phyloP scores from a whole-genome alignment of 2,888 invertebrate species.

The Norana najaformis region DNA sequence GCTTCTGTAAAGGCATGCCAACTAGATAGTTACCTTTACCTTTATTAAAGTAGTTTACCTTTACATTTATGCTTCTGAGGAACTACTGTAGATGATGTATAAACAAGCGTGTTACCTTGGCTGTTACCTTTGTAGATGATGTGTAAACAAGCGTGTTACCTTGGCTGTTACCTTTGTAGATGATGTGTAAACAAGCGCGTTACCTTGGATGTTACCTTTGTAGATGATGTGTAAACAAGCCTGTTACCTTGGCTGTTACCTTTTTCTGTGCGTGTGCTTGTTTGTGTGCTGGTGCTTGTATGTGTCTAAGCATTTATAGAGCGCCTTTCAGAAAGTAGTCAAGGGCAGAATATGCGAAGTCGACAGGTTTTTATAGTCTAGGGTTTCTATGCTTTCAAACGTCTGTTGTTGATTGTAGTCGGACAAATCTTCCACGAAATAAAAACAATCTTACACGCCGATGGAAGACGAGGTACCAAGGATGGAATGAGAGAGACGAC shows the following conservation, averaged over 20 bases:
- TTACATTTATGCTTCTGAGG: no score
- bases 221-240: neutral
- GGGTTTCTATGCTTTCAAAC: neutral
- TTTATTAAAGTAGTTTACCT: no score
- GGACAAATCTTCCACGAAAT: neutral
- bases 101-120: neutral
- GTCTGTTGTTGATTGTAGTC: neutral
- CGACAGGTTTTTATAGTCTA: no score
- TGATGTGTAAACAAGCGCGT: neutral
- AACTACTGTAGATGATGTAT: neutral
- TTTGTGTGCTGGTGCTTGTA: neutral
- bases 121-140: neutral
- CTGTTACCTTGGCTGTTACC: neutral
- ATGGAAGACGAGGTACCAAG: neutral
- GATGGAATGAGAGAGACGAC: neutral
- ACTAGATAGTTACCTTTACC: no score
- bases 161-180: no score
- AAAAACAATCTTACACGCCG: neutral
- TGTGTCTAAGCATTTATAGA: neutral
- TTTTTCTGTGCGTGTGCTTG: neutral
- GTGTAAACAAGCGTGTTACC: no score
- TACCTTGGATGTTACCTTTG: neutral
- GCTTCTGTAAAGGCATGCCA: no score
- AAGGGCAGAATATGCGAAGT: no score
- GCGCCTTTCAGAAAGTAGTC: neutral